Base-by-base conservation (phyloP, 2,113 vertebrate species). In the Brachionichthys hirsutus region DNA sequence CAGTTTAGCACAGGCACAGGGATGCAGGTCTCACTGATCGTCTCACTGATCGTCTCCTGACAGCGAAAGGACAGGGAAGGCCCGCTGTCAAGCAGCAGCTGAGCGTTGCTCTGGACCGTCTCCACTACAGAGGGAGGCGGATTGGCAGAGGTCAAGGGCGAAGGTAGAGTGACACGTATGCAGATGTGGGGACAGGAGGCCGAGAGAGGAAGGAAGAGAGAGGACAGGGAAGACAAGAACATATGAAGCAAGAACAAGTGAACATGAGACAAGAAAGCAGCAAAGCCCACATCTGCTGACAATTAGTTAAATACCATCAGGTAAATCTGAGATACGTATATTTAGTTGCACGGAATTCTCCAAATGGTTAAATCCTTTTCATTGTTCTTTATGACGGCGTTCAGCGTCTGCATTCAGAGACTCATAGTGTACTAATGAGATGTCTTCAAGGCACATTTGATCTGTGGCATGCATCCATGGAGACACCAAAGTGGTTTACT, bases 21-120 rank as follows among this genome's bases (percentile, higher is more conserved):
- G 86, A 97, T 94, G 91, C 93, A 94, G 87, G 95, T 96, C 92
- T 98, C 96, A 91, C 94, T 94, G 93, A 96, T 92, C 93, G 95
- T 96, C 92, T 98, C 96, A 91, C 94, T 94, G 93, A 96, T 92
- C 93, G 90, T 91, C 72, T 91, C 95, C 91, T 94, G 92, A 85
- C 90, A 93, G 86, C 94, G 95, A 80, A 93, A 89, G 82, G 92
- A 91, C 67, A 93, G 82, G 75, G 92, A 87, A 84, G 87, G 89
- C 62, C 92, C 93, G 44, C 92, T 93, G 90, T 98, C 95, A 91
- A 94, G 90, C 73, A 98, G 91, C 88, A 98, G 93, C 89, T 93
- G 92, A 61, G 94, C 93, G 84, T 93, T 94, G 93, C 92, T 95
- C 93, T 97, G 96, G 92, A 98, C 89, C 89, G 95, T 95, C 92